These are phyloP conservation scores for Xenopus borealis DNA, from an alignment of 2,113 vertebrate genomes.

Conservation along the genomic window DNA sequence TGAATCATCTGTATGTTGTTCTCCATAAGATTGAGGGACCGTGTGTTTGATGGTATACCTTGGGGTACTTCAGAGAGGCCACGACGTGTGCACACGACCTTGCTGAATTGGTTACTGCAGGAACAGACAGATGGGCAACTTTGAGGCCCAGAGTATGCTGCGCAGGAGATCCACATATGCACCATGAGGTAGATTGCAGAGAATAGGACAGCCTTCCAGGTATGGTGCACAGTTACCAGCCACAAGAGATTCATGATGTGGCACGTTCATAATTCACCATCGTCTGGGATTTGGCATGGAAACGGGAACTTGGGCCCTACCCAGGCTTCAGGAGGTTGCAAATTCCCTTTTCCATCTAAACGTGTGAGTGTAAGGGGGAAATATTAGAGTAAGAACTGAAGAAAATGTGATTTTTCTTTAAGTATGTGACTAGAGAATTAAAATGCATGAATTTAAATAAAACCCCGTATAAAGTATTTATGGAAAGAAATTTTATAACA, in stretches of 20 bases:
- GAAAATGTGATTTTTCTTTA: slow-evolving; percentile 1
- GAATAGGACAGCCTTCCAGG: slow-evolving; percentile 89
- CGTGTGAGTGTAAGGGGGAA: slow-evolving; percentile 53
- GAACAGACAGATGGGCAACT: slow-evolving; percentile 94
- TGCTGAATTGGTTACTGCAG: slow-evolving; percentile 95
- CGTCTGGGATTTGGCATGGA: slow-evolving; percentile 78
- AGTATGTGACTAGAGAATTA: slow-evolving; percentile 45
- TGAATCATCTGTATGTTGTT: slow-evolving; percentile 96
- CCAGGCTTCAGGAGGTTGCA: slow-evolving; percentile 82
- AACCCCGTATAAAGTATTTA: slow-evolving; percentile 9
- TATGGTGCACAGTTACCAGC: slow-evolving; percentile 95
- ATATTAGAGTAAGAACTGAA: slow-evolving; percentile 50
- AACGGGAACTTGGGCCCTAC: slow-evolving; percentile 81
- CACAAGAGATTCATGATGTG: slow-evolving; percentile 98
- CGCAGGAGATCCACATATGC: slow-evolving; percentile 82
- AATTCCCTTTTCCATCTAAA: slow-evolving; percentile 84
- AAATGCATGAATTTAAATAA: slow-evolving; percentile 21
- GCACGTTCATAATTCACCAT: slow-evolving; percentile 98
- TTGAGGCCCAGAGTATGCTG: slow-evolving; percentile 80
- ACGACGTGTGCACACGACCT: slow-evolving; percentile 94
- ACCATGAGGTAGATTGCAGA: slow-evolving; percentile 87
- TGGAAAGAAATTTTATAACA: slow-evolving; percentile 12
- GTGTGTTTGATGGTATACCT: slow-evolving; percentile 89
- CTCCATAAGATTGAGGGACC: slow-evolving; percentile 97
- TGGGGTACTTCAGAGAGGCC: slow-evolving; percentile 85